These are phyloP conservation scores for Theocolax elegans DNA, from an alignment of 1,140 invertebrate species.

Conservation along the genomic window DNA sequence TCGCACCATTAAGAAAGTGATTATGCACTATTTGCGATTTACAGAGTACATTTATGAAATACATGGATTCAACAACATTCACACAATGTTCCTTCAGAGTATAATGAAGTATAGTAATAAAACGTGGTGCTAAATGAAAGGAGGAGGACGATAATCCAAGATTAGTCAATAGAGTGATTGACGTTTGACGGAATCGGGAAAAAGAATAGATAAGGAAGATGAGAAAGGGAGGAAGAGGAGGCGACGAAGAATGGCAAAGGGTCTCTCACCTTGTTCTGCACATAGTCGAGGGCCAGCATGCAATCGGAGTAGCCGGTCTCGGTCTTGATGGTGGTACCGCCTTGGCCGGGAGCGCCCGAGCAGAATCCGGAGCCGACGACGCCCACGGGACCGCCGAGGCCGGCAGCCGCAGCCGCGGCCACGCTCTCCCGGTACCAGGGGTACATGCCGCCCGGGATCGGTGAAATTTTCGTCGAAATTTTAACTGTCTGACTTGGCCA, in stretches of 20 bases:
- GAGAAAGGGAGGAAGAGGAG: not conserved
- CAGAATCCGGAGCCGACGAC: constrained; percentile 66
- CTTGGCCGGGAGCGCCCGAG: constrained; percentile 63
- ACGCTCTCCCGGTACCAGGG: constrained; percentile 78
- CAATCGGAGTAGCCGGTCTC: constrained; percentile 79
- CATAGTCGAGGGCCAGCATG: constrained; percentile 78
- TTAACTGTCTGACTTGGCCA: constrained; percentile 22
- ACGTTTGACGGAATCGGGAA: no score
- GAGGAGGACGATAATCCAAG: no score
- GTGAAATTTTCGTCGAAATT: constrained; percentile 49
- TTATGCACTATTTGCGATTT: no score
- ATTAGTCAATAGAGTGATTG: no score
- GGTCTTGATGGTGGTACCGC: constrained; percentile 72
- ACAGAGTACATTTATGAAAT: no score
- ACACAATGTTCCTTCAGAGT: no score
- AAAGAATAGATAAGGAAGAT: not conserved
- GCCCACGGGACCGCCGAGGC: constrained; percentile 65
- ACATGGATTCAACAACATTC: no score
- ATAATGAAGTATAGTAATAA: no score
- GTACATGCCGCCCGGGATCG: constrained; percentile 70
- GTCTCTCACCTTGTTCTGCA: constrained; percentile 74
- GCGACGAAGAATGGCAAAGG: not conserved
- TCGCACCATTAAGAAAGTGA: no score
- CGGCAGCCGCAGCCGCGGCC: constrained; percentile 70
- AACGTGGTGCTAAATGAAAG: no score